Evolutionary conservation across 2,888 invertebrate genomes (phyloP), one percentile per base, ranked within the genome.

Genomic region (Melanophora roralis): DNA sequence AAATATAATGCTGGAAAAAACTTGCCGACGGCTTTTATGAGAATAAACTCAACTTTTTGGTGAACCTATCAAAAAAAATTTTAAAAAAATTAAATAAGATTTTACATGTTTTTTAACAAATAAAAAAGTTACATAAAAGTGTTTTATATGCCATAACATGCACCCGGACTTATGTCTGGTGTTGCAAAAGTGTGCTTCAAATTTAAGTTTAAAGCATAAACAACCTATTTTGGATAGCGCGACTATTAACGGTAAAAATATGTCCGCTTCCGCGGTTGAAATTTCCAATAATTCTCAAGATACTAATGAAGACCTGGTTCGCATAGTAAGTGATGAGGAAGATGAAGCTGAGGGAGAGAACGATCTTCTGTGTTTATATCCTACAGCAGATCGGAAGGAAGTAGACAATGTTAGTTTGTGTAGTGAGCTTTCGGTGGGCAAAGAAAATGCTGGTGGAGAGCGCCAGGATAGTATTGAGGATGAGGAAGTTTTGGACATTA

Each of bases 371-470:
- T 57, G 45, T 16, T 9, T 57, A 9, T 55, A n/a, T 7, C 43
- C 59, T 14, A 79, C 75, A 72, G 81, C 34, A 75, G 84, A 60
- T 0, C 32, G 84, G 83, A 85, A 86, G 36, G 60, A 64, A 11
- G 34, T 65, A 6, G 82, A 85, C 49, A 86, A 86, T 16, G 85
- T 92, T 81, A 94, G 94, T 77, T 93, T 94, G 82, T 93, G 94
- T 83, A 96, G 95, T 49, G 95, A 95, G 3, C 87, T 96, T 36
- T 95, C 95, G 83, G 95, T 96, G 82, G 95, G 95, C 6, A 95
- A 95, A 86, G 95, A 96, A 78, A 86, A 88, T 81, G 83, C 83
- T 57, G 76, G 67, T 14, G 81, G 71, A 27, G 84, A 84, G 1
- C 76, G 86, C 0, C 84, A 84, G 1, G 8, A 69, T 75, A 82